Conservation (phyloP, 2,113 vertebrate genomes). For the Poeciliopsis occidentalis region DNA sequence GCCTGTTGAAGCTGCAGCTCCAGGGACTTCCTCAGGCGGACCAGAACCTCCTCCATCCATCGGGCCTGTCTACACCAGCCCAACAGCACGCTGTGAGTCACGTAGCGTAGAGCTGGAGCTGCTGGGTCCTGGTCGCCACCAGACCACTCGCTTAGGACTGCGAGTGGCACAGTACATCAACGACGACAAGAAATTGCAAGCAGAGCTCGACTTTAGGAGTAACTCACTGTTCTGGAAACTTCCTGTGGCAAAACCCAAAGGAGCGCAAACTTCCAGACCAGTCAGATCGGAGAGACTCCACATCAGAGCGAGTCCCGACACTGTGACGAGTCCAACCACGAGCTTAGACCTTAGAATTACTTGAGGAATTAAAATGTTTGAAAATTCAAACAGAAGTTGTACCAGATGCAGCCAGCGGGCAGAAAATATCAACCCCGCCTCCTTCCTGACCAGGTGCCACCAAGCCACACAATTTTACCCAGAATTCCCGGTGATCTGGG, state of each 20-base stretch:
- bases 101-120: constrained; percentile 70
- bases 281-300: constrained; percentile 81
- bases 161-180: not conserved
- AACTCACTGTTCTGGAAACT: constrained; percentile 87
- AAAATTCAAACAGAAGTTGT: not conserved
- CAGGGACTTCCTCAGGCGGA: constrained; percentile 69
- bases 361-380: not conserved
- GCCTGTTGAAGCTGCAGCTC: constrained; percentile 68
- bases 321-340: constrained; percentile 49
- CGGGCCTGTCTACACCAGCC: constrained; percentile 80
- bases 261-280: constrained; percentile 78
- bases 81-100: constrained; percentile 77
- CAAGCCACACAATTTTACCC: constrained; percentile 82
- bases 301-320: constrained; percentile 79
- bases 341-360: not conserved
- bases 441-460: constrained; percentile 75
- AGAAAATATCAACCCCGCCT: constrained; percentile 84
- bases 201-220: not conserved
- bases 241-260: constrained; percentile 82
- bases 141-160: constrained; percentile 88
- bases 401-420: constrained; percentile 87
- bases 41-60: constrained; percentile 81
- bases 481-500: constrained; percentile 83
- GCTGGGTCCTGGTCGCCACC: constrained; percentile 26
- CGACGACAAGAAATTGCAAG: too few species aligned